Base-by-base conservation (phyloP, 2,797 vertebrate species). In the Podarcis siculus region DNA sequence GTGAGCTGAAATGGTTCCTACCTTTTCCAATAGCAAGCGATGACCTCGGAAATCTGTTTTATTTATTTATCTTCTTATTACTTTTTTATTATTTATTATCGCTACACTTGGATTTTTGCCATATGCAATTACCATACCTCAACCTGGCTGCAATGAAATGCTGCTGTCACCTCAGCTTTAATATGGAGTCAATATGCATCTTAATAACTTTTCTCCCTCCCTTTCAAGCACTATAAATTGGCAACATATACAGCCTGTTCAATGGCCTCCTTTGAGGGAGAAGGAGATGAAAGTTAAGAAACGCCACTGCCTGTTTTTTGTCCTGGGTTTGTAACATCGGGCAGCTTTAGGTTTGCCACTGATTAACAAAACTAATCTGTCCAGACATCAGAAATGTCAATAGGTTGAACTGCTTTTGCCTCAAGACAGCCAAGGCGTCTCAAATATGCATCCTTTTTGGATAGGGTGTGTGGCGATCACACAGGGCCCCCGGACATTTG, bases 41-140 rank as follows among this genome's bases (percentile, higher is more conserved):
- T 45, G 64, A 79, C n/a, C 42, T 82, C 80, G 10, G 61, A 81
- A 39, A 42, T 25, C 87, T 86, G 85, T 91, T 92, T 79, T 75
- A 78, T 85, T 1, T 35, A 77, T 87, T 90, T 92, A 86, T 77
- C 49, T 15, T 89, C 3, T 3, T 30, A 12, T 79, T 83, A 73
- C 82, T 0, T 90, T 91, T 92, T 89, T 83, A 7, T 80, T 37
- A 58, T 55, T 86, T 61, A 39, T 90, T 93, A 78, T 89, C 72
- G 3, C 73, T 45, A 71, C 17, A 15, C 35, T 92, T 95, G 82
- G 86, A 75, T 93, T 92, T 61, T 86, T 84, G 89, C 85, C 23
- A 23, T 32, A 69, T 45, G 1, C 67, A 86, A 91, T 92, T 91
- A 87, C 8, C 79, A 89, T 45, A 27, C 8, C 69, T 7, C 82